These are phyloP conservation scores for Drosophila obscura DNA, from an alignment of 1,140 invertebrate species.

Conservation along the genomic window DNA sequence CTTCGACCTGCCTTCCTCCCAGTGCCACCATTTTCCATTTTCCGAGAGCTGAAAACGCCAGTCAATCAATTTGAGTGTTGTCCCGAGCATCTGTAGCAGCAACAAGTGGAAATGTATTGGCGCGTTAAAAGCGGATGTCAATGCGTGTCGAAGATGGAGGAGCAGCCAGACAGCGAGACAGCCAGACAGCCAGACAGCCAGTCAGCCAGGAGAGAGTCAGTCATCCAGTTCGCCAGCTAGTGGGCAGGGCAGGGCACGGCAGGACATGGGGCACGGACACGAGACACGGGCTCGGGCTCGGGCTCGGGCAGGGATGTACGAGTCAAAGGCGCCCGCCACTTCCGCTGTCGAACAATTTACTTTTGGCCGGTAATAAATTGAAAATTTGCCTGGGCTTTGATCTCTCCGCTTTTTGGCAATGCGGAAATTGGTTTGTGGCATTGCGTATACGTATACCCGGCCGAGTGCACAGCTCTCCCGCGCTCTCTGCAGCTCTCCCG, in stretches of 20 bases:
- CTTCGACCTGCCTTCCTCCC: neutral
- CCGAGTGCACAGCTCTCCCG: constrained; percentile 4
- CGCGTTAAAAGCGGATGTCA: constrained; percentile 63
- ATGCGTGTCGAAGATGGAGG: constrained; percentile 45
- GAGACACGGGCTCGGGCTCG: too few species aligned
- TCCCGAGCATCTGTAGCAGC: constrained; percentile 24
- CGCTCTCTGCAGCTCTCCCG: neutral
- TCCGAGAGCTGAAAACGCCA: constrained; percentile 28
- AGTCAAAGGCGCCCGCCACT: constrained; percentile 65
- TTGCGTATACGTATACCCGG: constrained; percentile 32
- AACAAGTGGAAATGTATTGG: constrained; percentile 60
- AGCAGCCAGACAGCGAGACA: constrained; percentile 13
- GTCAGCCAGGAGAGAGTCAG: neutral
- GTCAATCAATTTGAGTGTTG: constrained; percentile 75
- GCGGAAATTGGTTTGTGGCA: constrained; percentile 74
- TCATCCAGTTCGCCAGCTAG: constrained; percentile 6
- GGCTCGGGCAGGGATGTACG: constrained; percentile 20
- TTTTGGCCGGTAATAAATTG: constrained; percentile 75
- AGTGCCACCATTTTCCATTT: constrained; percentile 8
- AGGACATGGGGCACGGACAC: neutral
- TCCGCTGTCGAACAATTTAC: constrained; percentile 71
- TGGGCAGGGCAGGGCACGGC: constrained; percentile 4
- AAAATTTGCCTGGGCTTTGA: constrained; percentile 72
- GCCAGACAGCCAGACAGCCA: neutral
- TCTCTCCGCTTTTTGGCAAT: constrained; percentile 56